Conservation (phyloP, 1,140 invertebrate genomes). For the Neelides sp. region DNA sequence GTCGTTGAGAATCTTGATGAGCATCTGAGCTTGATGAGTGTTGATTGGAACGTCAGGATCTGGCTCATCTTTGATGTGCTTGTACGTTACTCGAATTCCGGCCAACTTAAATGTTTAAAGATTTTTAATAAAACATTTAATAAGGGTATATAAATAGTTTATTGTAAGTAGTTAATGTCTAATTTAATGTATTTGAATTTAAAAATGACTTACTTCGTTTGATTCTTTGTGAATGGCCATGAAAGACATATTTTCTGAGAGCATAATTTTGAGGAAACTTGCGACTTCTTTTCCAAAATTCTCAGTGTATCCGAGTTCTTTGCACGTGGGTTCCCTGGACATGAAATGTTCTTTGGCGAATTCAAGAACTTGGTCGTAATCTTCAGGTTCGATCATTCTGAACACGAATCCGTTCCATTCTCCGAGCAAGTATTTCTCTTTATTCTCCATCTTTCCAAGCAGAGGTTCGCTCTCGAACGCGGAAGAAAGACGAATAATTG, state of each 20-base stretch:
- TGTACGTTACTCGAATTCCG: constrained; percentile 14
- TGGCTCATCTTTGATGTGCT: constrained; percentile 9
- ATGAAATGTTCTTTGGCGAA: constrained; percentile 14
- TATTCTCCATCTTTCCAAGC: too few relatives aligned
- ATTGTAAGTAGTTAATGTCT: background rate
- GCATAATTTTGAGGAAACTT: constrained; percentile 5
- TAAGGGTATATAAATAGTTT: background rate
- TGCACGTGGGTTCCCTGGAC: constrained; percentile 15
- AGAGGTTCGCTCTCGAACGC: too few relatives aligned
- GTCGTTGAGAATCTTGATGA: constrained; percentile 8
- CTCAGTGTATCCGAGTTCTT: constrained; percentile 14
- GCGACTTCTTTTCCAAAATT: constrained; percentile 14
- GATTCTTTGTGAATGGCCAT: constrained; percentile 12
- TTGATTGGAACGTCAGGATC: constrained; percentile 5
- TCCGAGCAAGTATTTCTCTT: too few relatives aligned
- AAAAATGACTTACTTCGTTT: constrained; percentile 7
- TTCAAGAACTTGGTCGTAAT: constrained; percentile 12
- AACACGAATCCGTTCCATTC: constrained; percentile 12
- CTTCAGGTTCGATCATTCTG: constrained; percentile 11
- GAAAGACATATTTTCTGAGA: constrained; percentile 18
- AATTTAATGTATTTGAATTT: background rate
- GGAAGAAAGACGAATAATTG: too few relatives aligned
- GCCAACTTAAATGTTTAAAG: constrained; percentile 13
- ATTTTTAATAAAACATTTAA: background rate
- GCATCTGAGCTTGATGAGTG: background rate